Percentiles rank a stretch among this genome's conserved stretches.
Evolutionary conservation across 1,140 invertebrate genomes (phyloP).

Genomic region (Bombus ignitus): DNA sequence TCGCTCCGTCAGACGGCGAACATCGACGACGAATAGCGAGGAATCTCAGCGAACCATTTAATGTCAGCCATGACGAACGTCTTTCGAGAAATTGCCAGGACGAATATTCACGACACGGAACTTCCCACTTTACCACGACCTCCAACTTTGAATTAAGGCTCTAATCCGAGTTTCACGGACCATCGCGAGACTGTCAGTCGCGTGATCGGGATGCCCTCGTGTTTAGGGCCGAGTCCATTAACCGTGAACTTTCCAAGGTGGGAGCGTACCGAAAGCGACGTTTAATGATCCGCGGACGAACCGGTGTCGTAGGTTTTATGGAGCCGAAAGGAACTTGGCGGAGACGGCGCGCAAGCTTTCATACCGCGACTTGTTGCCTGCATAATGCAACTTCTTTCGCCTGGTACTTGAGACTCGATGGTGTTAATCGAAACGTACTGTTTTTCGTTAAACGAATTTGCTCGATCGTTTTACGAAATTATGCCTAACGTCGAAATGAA

Average conservation of each 20-base stretch:
- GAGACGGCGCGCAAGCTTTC: background rate
- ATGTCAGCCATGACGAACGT: background rate
- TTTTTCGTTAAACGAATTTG: no score
- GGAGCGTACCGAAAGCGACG: background rate
- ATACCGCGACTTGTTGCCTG: background rate
- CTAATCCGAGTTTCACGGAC: constrained; percentile 44
- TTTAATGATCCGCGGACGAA: background rate
- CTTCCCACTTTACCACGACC: constrained; percentile 4
- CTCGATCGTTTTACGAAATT: no score
- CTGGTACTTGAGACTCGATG: background rate
- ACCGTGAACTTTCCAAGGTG: background rate
- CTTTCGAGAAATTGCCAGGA: constrained; percentile 1
- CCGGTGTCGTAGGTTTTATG: background rate
- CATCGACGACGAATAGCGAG: constrained; percentile 5
- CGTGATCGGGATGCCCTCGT: constrained; percentile 15
- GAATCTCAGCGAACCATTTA: background rate
- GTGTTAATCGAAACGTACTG: no score
- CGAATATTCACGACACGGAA: background rate
- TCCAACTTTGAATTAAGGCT: background rate
- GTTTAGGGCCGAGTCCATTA: constrained; percentile 11
- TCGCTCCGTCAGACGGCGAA: constrained; percentile 7
- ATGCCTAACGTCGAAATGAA: background rate
- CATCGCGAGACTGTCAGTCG: constrained; percentile 9
- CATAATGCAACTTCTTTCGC: background rate
- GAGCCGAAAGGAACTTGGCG: background rate